Conservation (phyloP, 2,888 invertebrate species). For the Andrena bucephala region DNA sequence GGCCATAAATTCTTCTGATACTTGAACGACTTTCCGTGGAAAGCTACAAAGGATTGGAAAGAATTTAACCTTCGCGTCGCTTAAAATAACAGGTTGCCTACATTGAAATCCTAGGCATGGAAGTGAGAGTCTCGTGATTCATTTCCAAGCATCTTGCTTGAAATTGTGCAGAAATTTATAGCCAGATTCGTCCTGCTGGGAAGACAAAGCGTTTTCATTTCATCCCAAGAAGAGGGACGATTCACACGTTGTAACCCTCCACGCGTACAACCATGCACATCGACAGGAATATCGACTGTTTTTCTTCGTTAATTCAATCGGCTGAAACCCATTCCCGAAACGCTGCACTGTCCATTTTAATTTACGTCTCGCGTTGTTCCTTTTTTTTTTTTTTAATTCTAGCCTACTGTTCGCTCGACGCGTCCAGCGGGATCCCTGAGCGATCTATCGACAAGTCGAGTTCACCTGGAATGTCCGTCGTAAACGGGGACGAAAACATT, state of each 20-base stretch:
- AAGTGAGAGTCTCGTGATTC: neutral
- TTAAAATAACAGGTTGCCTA: neutral
- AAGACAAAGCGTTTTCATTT: conserved; percentile 1
- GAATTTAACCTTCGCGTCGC: too few species aligned
- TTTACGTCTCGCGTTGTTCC: neutral
- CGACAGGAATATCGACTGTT: neutral
- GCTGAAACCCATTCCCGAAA: conserved; percentile 8
- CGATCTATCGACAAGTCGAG: conserved; percentile 4
- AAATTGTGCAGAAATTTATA: neutral
- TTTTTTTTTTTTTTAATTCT: conserved; percentile 24
- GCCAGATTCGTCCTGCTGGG: neutral
- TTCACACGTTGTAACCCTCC: neutral
- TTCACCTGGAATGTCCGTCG: conserved; percentile 4
- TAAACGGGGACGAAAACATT: conserved; percentile 32
- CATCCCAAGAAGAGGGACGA: conserved; percentile 17
- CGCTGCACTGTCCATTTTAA: conserved; percentile 29
- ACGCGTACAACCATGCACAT: neutral
- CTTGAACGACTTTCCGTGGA: too few species aligned
- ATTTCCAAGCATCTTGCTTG: neutral
- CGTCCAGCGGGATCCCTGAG: neutral
- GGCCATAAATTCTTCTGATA: too few species aligned
- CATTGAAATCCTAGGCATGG: too few species aligned
- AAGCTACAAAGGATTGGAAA: too few species aligned
- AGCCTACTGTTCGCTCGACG: conserved; percentile 1
- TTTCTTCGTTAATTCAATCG: conserved; percentile 22